These are phyloP conservation scores for Leptinotarsa peninsularis DNA, from an alignment of 2,888 invertebrate species.

Conservation along the genomic window DNA sequence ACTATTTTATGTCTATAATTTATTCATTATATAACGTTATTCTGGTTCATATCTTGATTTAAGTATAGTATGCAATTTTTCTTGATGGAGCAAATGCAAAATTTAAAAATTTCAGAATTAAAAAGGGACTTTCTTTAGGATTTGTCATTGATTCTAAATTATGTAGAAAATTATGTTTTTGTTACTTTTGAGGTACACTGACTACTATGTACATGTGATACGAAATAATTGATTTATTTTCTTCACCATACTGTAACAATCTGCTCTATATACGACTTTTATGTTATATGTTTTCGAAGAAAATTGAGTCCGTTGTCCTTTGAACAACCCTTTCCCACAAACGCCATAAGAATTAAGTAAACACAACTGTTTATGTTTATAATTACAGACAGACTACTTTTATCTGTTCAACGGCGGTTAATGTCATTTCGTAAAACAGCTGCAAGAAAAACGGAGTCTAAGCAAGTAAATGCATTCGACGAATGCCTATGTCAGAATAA, in stretches of 20 bases:
- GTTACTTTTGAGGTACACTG: too few relatives aligned
- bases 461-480: slow-evolving; percentile 16
- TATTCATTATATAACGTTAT: too few relatives aligned
- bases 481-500: slow-evolving; percentile 34
- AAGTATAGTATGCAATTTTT: too few relatives aligned
- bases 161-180: too few relatives aligned
- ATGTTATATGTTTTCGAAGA: background rate
- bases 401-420: slow-evolving; percentile 17
- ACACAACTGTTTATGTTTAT: slow-evolving; percentile 21
- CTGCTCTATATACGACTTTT: background rate
- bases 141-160: too few relatives aligned
- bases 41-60: too few relatives aligned
- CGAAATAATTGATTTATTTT: too few relatives aligned
- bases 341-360: slow-evolving; percentile 20
- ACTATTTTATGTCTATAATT: too few relatives aligned
- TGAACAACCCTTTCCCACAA: slow-evolving; percentile 17
- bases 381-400: slow-evolving; percentile 22
- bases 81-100: too few relatives aligned
- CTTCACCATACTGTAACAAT: background rate
- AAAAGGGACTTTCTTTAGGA: too few relatives aligned
- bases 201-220: too few relatives aligned
- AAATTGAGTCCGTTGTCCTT: background rate
- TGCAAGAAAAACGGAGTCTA: slow-evolving; percentile 21
- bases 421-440: slow-evolving; percentile 25
- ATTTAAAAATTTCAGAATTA: too few relatives aligned